phyloP scores from a whole-genome alignment of 2,113 vertebrate genomes.

The Erpornis zantholeuca region DNA sequence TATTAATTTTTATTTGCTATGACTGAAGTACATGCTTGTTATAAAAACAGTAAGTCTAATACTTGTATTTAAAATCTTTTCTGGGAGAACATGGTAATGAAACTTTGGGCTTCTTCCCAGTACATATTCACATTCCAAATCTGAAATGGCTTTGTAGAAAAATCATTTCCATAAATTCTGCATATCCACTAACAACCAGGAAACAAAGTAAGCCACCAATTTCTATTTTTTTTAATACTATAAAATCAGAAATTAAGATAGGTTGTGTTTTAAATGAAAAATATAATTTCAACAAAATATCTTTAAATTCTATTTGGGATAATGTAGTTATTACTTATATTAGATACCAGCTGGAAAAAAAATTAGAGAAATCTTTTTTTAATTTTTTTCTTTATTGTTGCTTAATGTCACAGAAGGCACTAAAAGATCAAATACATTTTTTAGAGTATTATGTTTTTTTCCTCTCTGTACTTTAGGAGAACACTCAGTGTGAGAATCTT shows the following conservation, averaged over 20 bases:
- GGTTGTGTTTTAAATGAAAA: not conserved
- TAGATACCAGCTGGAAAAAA: not conserved
- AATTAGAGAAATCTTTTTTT: not conserved
- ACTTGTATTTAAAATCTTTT: not conserved
- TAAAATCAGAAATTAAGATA: not conserved
- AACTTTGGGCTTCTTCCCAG: not conserved
- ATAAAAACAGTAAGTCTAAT: constrained; percentile 6
- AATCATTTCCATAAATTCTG: not conserved
- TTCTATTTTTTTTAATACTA: not conserved
- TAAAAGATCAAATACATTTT: not conserved
- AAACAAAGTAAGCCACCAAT: not conserved
- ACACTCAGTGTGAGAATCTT: not conserved
- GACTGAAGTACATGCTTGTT: not conserved
- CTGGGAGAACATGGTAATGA: not conserved
- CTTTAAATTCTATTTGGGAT: not conserved
- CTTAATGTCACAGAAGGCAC: not conserved
- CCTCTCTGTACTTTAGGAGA: not conserved
- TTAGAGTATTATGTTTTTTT: not conserved
- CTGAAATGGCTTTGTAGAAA: constrained; percentile 4
- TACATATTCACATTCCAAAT: not conserved
- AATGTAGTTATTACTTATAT: not conserved
- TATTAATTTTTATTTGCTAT: not conserved
- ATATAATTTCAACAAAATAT: not conserved
- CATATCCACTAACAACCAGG: not conserved
- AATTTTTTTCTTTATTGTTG: not conserved